Conservation (phyloP, 2,797 vertebrate genomes). For the Acrocephalus scirpaceus region DNA sequence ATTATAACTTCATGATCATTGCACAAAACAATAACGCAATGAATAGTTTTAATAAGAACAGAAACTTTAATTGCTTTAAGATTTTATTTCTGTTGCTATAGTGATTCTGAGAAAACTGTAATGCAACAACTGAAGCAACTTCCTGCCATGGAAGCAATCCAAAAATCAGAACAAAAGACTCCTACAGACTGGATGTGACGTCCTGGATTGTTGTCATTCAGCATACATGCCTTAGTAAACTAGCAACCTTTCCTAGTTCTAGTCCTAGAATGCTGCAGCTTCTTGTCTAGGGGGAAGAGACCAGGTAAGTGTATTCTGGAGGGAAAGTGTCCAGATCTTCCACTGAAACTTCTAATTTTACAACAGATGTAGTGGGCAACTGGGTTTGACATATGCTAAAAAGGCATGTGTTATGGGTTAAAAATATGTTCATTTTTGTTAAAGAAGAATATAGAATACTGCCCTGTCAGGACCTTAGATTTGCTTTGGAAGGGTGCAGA, state of each 20-base stretch:
- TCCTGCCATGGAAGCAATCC: conserved; percentile 51
- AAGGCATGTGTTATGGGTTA: neutral
- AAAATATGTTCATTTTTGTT: too few species aligned
- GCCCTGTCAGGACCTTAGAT: too few species aligned
- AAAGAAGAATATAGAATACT: too few species aligned
- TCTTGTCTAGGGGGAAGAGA: neutral
- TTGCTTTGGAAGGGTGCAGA: too few species aligned
- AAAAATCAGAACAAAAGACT: conserved; percentile 52
- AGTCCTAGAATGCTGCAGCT: neutral
- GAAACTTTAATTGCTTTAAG: neutral
- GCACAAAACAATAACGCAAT: neutral
- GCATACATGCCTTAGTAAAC: neutral
- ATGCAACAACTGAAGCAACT: conserved; percentile 40
- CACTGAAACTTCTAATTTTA: neutral
- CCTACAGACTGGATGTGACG: neutral
- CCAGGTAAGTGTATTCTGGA: neutral
- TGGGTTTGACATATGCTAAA: neutral
- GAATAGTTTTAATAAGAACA: neutral
- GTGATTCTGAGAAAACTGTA: conserved; percentile 15
- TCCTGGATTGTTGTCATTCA: conserved; percentile 19
- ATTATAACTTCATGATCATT: neutral
- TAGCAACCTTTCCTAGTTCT: neutral
- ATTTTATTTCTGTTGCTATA: neutral
- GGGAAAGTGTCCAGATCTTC: neutral
- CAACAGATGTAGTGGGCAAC: neutral